Conservation (phyloP, 1,140 invertebrate species). For the Drosophila repletoides region DNA sequence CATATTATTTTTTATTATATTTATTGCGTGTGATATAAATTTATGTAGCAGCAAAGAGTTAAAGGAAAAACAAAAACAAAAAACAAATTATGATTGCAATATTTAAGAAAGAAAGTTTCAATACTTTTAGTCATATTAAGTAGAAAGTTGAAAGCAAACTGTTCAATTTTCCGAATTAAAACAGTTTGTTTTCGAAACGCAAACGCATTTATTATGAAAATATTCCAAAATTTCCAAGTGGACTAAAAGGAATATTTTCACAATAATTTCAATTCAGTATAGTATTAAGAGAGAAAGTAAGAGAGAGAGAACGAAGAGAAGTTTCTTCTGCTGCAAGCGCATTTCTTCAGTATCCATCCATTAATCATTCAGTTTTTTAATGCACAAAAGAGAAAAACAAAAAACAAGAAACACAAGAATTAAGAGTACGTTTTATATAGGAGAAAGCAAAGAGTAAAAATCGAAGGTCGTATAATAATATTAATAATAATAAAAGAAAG, state of each 20-base stretch:
- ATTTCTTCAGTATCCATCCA: conserved; percentile 75
- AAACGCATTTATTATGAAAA: conserved; percentile 21
- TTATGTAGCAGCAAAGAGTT: conserved; percentile 54
- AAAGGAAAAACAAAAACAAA: conserved; percentile 5
- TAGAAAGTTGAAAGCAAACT: conserved; percentile 63
- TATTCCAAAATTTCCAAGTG: too few relatives aligned
- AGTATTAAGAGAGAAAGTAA: conserved; percentile 31
- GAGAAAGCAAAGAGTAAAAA: not conserved
- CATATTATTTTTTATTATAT: conserved; percentile 58
- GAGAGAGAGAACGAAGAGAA: conserved; percentile 5
- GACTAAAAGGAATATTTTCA: too few relatives aligned
- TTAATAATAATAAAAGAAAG: conserved; percentile 41
- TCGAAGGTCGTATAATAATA: conserved; percentile 12
- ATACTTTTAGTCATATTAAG: conserved; percentile 34
- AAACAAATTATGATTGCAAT: conserved; percentile 53
- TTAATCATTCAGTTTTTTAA: conserved; percentile 50
- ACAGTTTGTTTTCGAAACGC: conserved; percentile 69
- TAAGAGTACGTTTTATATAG: conserved; percentile 61
- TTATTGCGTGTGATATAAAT: conserved; percentile 80
- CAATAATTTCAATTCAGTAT: not conserved
- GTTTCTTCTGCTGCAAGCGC: conserved; percentile 25
- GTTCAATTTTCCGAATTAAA: conserved; percentile 18
- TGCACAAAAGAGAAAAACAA: conserved; percentile 45
- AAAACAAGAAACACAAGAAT: conserved; percentile 19
- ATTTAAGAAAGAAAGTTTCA: conserved; percentile 30